A percentile compares a stretch with the other conserved stretches of the same genome.
These are phyloP conservation scores for Caenorhabditis drosophilae DNA, from an alignment of 2,888 invertebrate species.

Conservation along the genomic window DNA sequence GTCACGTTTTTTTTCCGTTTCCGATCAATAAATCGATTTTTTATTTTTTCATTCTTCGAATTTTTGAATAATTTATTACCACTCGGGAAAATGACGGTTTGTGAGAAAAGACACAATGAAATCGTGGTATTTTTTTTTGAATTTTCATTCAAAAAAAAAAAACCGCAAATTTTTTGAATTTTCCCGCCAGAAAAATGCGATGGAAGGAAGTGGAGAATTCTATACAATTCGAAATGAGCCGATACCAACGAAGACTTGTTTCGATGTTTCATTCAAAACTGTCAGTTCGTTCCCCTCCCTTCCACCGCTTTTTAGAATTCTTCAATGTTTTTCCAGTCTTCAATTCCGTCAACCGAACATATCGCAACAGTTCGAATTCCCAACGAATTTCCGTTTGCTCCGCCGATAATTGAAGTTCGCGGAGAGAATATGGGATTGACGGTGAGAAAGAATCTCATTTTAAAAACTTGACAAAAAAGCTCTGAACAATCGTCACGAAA, in stretches of 20 bases:
- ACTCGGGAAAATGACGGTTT: neutral
- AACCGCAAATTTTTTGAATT: too few species aligned
- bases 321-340: conserved; percentile 13
- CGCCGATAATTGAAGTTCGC: conserved; percentile 12
- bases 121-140: neutral
- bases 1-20: neutral
- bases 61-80: neutral
- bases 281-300: neutral
- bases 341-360: conserved; percentile 10
- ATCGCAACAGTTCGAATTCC: conserved; percentile 26
- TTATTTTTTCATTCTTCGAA: neutral
- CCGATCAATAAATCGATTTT: neutral
- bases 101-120: neutral
- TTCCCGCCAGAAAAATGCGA: conserved; percentile 9
- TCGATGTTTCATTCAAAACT: conserved; percentile 29
- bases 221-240: conserved; percentile 24
- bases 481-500: too few species aligned
- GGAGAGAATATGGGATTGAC: conserved; percentile 6
- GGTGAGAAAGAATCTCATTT: too few species aligned
- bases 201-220: conserved; percentile 21
- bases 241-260: conserved; percentile 30
- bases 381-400: conserved; percentile 12
- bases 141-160: neutral
- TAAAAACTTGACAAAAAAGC: too few species aligned
- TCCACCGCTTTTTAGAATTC: neutral